phyloP scores from a whole-genome alignment of 2,113 vertebrate genomes.

The Pontoporia blainvillei region DNA sequence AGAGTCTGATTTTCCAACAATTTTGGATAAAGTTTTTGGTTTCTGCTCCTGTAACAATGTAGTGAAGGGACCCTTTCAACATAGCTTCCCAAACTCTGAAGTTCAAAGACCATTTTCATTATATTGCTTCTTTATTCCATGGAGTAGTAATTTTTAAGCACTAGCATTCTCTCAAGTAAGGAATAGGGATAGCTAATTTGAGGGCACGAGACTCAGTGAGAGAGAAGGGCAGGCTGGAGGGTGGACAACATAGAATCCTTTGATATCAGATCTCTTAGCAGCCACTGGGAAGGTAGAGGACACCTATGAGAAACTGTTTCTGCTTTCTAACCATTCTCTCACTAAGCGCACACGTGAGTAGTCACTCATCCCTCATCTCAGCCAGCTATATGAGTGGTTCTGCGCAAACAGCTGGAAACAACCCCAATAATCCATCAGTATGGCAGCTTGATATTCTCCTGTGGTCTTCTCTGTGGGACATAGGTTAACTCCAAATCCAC shows the following conservation, averaged over 20 bases:
- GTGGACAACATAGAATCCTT: not conserved
- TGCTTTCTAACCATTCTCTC: not conserved
- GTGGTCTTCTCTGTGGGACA: not conserved
- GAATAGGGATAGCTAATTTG: not conserved
- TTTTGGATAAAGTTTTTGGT: not conserved
- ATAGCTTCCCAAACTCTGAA: not conserved
- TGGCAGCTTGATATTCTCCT: not conserved
- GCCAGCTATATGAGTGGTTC: not conserved
- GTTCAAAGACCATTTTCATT: not conserved
- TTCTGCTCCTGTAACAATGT: not conserved
- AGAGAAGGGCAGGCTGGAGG: not conserved
- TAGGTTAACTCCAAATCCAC: not conserved
- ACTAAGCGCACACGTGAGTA: not conserved
- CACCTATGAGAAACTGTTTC: not conserved
- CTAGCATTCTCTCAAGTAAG: not conserved
- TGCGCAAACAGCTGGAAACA: conserved; percentile 19
- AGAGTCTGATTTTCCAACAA: not conserved
- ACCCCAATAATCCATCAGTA: not conserved
- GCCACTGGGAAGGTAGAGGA: not conserved
- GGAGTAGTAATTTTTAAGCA: not conserved
- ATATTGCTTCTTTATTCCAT: not conserved
- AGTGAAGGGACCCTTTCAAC: not conserved
- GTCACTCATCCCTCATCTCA: not conserved
- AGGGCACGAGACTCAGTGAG: not conserved
- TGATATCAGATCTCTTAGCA: not conserved